A percentile compares a stretch with the other conserved stretches of the same genome.
These are phyloP conservation scores for Hyphantria cunea DNA, from an alignment of 1,140 invertebrate genomes.

Conservation along the genomic window DNA sequence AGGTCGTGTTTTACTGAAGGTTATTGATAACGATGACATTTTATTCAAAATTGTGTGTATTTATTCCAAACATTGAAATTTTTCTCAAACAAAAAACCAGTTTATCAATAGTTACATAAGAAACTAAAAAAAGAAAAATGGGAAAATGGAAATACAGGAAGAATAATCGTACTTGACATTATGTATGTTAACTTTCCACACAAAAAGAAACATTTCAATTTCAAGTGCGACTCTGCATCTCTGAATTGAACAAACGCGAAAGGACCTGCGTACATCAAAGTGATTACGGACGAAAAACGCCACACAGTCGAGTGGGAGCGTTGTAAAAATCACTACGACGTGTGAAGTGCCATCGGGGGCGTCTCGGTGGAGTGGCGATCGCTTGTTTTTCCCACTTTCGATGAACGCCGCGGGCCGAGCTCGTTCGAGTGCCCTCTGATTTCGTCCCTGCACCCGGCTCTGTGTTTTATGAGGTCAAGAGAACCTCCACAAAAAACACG, in stretches of 20 bases:
- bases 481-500: conserved; percentile 75
- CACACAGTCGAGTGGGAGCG: conserved; percentile 65
- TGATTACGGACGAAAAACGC: conserved; percentile 65
- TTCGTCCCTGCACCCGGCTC: conserved; percentile 62
- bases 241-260: conserved; percentile 30
- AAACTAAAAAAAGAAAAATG: no score
- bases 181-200: not conserved
- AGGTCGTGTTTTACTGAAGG: no score
- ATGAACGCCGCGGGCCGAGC: conserved; percentile 62
- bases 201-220: conserved; percentile 27
- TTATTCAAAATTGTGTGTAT: no score
- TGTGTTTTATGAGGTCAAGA: conserved; percentile 80
- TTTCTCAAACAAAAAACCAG: no score
- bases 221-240: conserved; percentile 17
- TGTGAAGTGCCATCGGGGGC: conserved; percentile 75
- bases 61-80: no score
- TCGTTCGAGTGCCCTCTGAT: conserved; percentile 68
- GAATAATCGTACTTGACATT: no score
- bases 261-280: conserved; percentile 63
- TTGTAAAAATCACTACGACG: conserved; percentile 79
- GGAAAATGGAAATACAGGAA: no score
- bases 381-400: conserved; percentile 80
- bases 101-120: no score
- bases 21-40: no score
- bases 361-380: conserved; percentile 76